These are phyloP conservation scores for Tarsius wallacei DNA, from an alignment of 2,797 vertebrate genomes.

Conservation along the genomic window DNA sequence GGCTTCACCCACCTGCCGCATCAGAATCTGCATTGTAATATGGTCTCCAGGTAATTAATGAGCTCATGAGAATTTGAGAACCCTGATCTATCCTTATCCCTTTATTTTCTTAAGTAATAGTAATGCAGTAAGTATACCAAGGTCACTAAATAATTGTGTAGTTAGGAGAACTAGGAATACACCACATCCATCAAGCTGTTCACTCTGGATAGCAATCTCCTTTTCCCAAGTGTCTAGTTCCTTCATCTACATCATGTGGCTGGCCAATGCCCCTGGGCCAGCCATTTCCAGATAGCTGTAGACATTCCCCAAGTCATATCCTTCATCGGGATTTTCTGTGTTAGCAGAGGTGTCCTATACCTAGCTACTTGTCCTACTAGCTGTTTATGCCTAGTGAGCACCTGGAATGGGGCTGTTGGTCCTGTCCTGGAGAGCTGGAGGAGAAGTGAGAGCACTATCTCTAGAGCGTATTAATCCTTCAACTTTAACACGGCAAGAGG, in stretches of 20 bases:
- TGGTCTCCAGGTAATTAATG: neutral
- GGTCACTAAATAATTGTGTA: neutral
- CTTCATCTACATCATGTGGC: neutral
- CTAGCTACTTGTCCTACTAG: neutral
- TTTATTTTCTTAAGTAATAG: constrained; percentile 63
- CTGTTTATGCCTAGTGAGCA: neutral
- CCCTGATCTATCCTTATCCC: neutral
- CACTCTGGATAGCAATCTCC: neutral
- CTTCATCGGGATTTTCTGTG: neutral
- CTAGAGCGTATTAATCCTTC: neutral
- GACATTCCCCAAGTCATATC: neutral
- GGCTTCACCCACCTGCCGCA: neutral
- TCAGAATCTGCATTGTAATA: neutral
- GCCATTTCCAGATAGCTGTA: neutral
- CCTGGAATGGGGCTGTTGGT: neutral
- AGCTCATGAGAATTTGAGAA: neutral
- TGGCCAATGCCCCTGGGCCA: neutral
- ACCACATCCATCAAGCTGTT: neutral
- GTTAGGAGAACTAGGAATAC: neutral
- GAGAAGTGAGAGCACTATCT: neutral
- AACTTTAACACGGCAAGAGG: neutral
- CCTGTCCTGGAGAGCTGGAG: neutral
- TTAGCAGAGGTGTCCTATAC: neutral
- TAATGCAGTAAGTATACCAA: neutral
- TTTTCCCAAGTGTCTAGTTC: neutral